Conservation (phyloP, 2,797 vertebrate species). For the Tapirus indicus region DNA sequence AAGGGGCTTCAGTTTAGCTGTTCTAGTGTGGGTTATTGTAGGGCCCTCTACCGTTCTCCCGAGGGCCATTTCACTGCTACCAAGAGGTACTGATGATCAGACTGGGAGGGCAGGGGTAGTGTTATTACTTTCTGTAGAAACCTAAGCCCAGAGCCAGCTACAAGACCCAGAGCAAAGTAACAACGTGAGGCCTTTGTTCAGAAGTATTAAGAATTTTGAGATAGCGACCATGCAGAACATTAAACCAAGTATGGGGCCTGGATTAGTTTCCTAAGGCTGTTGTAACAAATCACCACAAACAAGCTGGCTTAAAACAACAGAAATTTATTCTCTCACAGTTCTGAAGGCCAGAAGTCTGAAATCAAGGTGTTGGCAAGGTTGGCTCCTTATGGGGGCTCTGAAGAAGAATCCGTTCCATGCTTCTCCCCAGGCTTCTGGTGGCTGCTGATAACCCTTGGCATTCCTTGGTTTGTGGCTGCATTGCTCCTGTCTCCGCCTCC, state of each 20-base stretch:
- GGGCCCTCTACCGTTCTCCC: background rate
- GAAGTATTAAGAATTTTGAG: background rate
- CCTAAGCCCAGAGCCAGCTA: background rate
- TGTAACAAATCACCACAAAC: background rate
- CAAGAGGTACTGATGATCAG: background rate
- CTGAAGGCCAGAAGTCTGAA: background rate
- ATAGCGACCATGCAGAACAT: too few species aligned
- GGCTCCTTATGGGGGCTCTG: background rate
- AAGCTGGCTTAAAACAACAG: background rate
- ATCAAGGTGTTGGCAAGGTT: too few species aligned
- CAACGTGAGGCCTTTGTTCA: background rate
- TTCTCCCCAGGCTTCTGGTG: background rate
- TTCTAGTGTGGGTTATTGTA: too few species aligned
- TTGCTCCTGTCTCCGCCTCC: background rate
- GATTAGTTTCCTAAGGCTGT: too few species aligned
- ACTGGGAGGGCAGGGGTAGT: background rate
- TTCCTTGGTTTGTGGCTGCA: background rate
- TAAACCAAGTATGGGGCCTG: rapidly evolving
- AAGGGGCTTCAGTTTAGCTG: background rate
- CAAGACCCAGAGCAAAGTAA: background rate
- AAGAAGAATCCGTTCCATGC: rapidly evolving
- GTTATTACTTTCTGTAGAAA: background rate
- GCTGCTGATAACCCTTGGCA: background rate
- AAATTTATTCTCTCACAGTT: background rate
- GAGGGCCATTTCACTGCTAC: background rate